phyloP scores from a whole-genome alignment of 2,797 vertebrate species.

The Danio jaintianensis region DNA sequence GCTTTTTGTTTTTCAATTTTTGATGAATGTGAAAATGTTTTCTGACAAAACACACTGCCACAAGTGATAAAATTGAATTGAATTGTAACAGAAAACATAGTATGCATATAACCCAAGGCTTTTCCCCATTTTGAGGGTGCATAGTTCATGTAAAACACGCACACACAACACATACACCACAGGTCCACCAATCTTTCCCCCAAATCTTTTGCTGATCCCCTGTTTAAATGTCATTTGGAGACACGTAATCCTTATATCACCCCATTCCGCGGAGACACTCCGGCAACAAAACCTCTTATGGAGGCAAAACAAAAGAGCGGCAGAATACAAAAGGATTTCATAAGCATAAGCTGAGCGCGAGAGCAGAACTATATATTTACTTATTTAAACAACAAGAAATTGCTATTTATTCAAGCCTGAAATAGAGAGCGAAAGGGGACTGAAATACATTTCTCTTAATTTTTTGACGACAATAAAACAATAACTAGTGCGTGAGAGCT shows the following conservation, averaged over 20 bases:
- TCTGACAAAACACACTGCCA: background rate
- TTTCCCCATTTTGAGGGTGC: background rate
- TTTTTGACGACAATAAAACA: conserved; percentile 53
- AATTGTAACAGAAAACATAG: background rate
- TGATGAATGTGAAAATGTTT: background rate
- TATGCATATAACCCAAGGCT: too few relatives aligned
- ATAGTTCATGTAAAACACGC: background rate
- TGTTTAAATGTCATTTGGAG: conserved; percentile 31
- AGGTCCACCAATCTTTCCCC: conserved; percentile 14
- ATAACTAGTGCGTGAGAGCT: conserved; percentile 2
- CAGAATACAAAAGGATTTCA: conserved; percentile 37
- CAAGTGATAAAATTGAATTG: background rate
- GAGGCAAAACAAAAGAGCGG: conserved; percentile 34
- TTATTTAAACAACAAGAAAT: conserved; percentile 57
- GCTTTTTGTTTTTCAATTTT: background rate
- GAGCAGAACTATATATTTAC: conserved; percentile 44
- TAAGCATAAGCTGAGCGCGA: conserved; percentile 40
- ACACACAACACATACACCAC: background rate
- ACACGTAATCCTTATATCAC: conserved; percentile 16
- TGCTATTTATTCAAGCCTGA: conserved; percentile 52
- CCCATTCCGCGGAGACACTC: conserved; percentile 35
- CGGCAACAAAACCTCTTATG: conserved; percentile 25
- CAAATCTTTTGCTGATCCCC: conserved; percentile 21
- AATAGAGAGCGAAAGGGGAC: conserved; percentile 30
- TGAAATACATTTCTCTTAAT: conserved; percentile 45